Percentiles rank a stretch among this genome's conserved stretches.
Conservation (phyloP, 2,113 vertebrate genomes). For the Capreolus pygargus region DNA sequence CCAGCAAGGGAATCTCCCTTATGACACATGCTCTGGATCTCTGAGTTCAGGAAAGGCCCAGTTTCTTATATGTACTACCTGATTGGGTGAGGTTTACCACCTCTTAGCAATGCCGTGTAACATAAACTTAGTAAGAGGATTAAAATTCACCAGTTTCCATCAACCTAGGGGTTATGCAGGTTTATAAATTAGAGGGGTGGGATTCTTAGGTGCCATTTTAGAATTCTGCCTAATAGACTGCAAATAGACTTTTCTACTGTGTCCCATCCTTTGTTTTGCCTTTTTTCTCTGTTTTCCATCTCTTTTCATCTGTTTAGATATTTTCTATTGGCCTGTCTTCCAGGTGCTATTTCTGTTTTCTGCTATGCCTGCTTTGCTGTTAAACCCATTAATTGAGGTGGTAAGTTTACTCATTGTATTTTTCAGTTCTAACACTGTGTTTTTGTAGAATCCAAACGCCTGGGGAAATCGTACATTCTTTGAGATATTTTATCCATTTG, state of each 20-base stretch:
- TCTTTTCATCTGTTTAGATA: not conserved
- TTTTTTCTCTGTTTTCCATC: not conserved
- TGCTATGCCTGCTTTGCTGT: not conserved
- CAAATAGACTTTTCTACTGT: not conserved
- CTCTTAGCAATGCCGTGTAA: not conserved
- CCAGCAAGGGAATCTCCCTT: not conserved
- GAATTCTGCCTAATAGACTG: not conserved
- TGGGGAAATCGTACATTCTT: not conserved
- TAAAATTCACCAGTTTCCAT: not conserved
- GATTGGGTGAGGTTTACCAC: not conserved
- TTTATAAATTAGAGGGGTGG: not conserved
- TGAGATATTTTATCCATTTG: not conserved
- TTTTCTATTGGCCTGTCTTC: not conserved
- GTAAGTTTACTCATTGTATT: not conserved
- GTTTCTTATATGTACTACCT: not conserved
- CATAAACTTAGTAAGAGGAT: not conserved
- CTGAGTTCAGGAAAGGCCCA: not conserved
- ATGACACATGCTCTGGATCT: not conserved
- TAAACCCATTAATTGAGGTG: not conserved
- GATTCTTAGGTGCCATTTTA: not conserved
- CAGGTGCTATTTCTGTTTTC: not conserved
- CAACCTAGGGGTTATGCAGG: not conserved
- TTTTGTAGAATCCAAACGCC: not conserved
- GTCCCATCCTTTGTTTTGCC: not conserved
- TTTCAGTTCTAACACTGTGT: not conserved